Percentiles rank a stretch among this genome's conserved stretches.
phyloP scores from a whole-genome alignment of 2,113 vertebrate species.

The Eublepharis macularius region DNA sequence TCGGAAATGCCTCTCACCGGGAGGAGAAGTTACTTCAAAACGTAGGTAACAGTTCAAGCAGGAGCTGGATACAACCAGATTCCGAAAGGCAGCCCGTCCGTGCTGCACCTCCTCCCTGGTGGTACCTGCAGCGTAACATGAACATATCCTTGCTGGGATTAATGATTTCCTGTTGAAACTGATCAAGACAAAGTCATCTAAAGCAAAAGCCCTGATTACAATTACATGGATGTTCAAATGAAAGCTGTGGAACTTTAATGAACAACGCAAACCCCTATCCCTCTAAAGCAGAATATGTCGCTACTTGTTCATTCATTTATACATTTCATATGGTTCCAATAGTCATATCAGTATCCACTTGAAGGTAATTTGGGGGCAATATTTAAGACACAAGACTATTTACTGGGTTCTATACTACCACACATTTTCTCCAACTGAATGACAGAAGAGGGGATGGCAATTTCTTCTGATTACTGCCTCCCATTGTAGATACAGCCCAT shows the following conservation, averaged over 20 bases:
- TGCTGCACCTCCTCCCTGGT: constrained; percentile 64
- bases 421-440: no score
- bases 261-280: not conserved
- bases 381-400: no score
- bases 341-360: no score
- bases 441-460: no score
- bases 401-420: no score
- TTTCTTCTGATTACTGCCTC: no score
- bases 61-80: constrained; percentile 68
- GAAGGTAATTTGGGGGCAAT: no score
- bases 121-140: constrained; percentile 59
- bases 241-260: not conserved
- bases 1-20: constrained; percentile 62
- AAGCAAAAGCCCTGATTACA: not conserved
- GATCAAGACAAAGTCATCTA: not conserved
- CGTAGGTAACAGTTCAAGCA: constrained; percentile 72
- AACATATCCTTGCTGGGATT: not conserved
- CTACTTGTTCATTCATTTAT: no score
- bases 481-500: no score
- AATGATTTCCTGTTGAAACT: not conserved
- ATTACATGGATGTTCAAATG: not conserved
- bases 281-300: not conserved
- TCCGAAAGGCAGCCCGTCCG: constrained; percentile 73
- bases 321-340: not conserved
- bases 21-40: constrained; percentile 76